Base-by-base conservation (phyloP, 2,888 invertebrate genomes). In the Patella pellucida region DNA sequence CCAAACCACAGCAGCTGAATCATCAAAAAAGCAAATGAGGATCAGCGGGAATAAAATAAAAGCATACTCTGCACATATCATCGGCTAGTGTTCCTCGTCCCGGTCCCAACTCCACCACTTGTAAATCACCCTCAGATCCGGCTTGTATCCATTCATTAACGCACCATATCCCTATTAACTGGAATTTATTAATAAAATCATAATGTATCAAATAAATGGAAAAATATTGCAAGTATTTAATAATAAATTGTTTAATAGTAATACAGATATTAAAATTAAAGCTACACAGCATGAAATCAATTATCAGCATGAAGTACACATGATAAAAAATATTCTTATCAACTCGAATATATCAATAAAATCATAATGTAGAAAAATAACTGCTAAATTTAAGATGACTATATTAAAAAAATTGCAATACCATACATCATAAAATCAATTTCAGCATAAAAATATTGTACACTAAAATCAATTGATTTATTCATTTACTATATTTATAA, bases 91-190 rank as follows among this genome's bases (percentile, higher is more conserved):
- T 96, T 16, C 97, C 99, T 83, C 96, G 94, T 1, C 99, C 99
- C 4, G 99, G 99, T 0, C 99, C 99, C 51, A 99, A 92, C 92
- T 99, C 99, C 2, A 99, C 94, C 71, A 99, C 92, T 89, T 98
- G 96, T 76, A 99, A 92, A 0, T 95, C 94, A 83, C 93, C 93
- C 0, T 95, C 95, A 12, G 83, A 81, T 86, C 96, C 93, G 91
- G 96, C 96, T 72, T 93, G 82, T 83, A 88, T 93, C 93, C 96
- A 96, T 90, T 98, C 97, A 83, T 94, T 94, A 72, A 95, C 92
- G 84, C 96, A 94, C 98, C 98, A 98, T 78, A 98, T 92, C 0
- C 94, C 97, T 68, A 98, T 90, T 91, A 98, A 94, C 94, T 95
- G 80, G 3, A 89, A 87, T 41, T 52, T 41, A 51, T 19, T 27